These are phyloP conservation scores for Gallinago media DNA, from an alignment of 2,113 vertebrate species.

Conservation along the genomic window DNA sequence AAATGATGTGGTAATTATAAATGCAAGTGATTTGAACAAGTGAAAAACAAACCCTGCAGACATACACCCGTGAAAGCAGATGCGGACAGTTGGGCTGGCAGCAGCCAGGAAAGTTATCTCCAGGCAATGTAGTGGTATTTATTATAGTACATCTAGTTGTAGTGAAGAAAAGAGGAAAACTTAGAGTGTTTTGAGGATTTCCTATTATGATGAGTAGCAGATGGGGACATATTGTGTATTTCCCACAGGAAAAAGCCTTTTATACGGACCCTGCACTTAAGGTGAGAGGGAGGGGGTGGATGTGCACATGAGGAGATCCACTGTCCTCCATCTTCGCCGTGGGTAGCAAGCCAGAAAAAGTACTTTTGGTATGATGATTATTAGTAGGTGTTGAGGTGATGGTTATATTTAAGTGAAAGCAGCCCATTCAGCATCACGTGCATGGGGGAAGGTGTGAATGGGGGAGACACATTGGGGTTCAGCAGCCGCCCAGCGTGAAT, in stretches of 20 bases:
- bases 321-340: not conserved
- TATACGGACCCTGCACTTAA: not conserved
- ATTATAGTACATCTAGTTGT: not conserved
- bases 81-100: not conserved
- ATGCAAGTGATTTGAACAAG: not conserved
- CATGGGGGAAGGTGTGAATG: accelerated
- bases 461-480: not conserved
- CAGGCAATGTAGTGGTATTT: not conserved
- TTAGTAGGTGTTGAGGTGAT: not conserved
- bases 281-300: not conserved
- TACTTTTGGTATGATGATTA: not conserved
- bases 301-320: not conserved
- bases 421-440: not conserved
- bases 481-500: not conserved
- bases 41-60: not conserved
- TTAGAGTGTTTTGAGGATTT: not conserved
- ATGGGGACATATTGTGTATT: not conserved
- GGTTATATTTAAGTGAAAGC: not conserved
- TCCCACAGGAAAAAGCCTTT: not conserved
- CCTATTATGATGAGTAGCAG: not conserved
- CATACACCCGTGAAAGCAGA: not conserved
- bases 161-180: not conserved
- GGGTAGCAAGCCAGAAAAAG: not conserved
- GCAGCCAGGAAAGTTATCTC: not conserved
- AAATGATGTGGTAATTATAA: not conserved